Evolutionary conservation across 2,797 vertebrate genomes (phyloP), one percentile per base, ranked within the genome.

Genomic region (Gadopsis bispinosus): DNA sequence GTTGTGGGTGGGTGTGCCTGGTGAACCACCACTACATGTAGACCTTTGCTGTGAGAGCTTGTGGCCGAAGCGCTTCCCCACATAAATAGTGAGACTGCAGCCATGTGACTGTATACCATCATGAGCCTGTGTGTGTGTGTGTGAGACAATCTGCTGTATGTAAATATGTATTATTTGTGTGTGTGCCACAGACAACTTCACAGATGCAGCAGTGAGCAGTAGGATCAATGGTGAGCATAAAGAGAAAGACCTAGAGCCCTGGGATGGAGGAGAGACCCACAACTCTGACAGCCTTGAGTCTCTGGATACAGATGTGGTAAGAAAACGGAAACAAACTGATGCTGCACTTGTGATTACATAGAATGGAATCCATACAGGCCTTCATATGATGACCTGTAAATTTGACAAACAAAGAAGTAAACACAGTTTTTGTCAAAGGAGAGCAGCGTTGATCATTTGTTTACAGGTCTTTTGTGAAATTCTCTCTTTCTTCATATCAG

Each of bases 171-270:
- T 89, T 73, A 26, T 72, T 61, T 81, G 45, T 90, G 67, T 90
- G 67, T 88, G 67, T 83, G 53, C 81, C 1, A 10, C 90, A 99
- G 98, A 99, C 95, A 98, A 97, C 92, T 98, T 99, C 90, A 99
- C 98, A 64, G 98, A 99, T 90, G 95, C 96, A 73, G 97, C 97
- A 35, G 97, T 99, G 85, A 95, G 88, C 67, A 89, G 96, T 81
- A 97, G 97, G 91, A 95, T 99, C 13, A 99, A 99, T 73, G 98
- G 98, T 9, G 98, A 99, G 45, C 98, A 99, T 90, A 99, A 98
- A 93, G 98, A 99, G 48, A 99, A 99, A 91, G 97, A 98, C 89
- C 94, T 99, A 39, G 97, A 99, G 69, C 98, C 98, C 0, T 99
- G 98, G 98, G 98, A 99, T 89, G 97, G 96, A 77, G 98, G 98